Evolutionary conservation across 2,113 vertebrate species (phyloP), one percentile per base, ranked within the genome.

Genomic region (Hemibagrus wyckioides): DNA sequence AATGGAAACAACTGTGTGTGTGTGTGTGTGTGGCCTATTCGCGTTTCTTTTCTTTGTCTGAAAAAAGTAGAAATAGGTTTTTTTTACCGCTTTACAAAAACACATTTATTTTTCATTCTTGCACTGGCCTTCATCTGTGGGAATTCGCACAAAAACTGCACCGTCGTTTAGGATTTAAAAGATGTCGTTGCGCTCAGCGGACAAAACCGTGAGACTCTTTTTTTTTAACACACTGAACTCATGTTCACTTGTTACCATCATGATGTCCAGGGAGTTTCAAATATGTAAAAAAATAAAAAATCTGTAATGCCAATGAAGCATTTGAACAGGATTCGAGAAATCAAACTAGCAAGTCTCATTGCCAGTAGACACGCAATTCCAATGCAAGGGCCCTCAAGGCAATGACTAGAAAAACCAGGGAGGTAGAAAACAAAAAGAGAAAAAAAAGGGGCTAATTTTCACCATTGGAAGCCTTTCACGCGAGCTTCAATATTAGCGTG

Each of bases 381-480:
- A 71, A 23, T 28, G 6, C n/a, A 14, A 30, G 39, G 41, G 67
- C 80, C 80, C 80, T 83, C 65, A 57, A 89, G 83, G 86, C 67
- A 65, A 83, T 77, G 83, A 82, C 69, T 85, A 87, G n/a, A n/a
- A 83, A 88, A 57, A 75, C 17, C 83, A 59, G 65, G 30, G 39
- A 71, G 61, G 23, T 61, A 59, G 63, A 14, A 65, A 54, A 65
- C 76, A 52, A 87, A 88, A 33, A 71, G 33, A 67, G n/a, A 63
- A 57, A 39, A 33, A 9, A 67, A 30, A 63, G 1, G 75, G 36
- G 23, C 83, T 71, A 84, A 73, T 86, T 89, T 86, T 61, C 82
- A 73, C 76, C 14, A 61, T 61, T 89, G 87, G 85, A 88, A 81
- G 79, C 41, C 89, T 88, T 83, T 84, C 88, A 63, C 67, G 56